These are phyloP conservation scores for Portevinia maculata DNA, from an alignment of 2,888 invertebrate species.

Conservation along the genomic window DNA sequence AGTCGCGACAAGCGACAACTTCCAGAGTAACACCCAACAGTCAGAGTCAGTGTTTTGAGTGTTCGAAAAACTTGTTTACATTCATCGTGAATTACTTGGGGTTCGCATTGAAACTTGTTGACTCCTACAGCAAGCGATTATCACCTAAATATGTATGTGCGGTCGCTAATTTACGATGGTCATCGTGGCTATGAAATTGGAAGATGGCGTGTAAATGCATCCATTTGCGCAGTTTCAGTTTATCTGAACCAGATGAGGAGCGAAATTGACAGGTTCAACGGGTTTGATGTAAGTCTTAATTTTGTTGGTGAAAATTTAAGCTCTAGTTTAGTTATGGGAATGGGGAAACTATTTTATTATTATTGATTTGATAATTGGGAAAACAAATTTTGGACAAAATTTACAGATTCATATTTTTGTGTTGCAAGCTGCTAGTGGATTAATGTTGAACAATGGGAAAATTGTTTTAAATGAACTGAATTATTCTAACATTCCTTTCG, in stretches of 20 bases:
- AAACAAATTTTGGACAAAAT: too few relatives aligned
- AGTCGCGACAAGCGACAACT: constrained; percentile 21
- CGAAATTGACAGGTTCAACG: constrained; percentile 50
- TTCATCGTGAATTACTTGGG: constrained; percentile 58
- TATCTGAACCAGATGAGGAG: constrained; percentile 1
- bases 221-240: constrained; percentile 40
- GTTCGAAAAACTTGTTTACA: constrained; percentile 64
- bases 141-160: constrained; percentile 49
- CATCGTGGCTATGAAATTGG: constrained; percentile 28
- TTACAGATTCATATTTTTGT: too few relatives aligned
- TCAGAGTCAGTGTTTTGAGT: constrained; percentile 39
- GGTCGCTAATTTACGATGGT: constrained; percentile 65
- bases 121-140: constrained; percentile 48
- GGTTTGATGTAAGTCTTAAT: constrained; percentile 33
- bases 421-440: too few relatives aligned
- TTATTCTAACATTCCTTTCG: not conserved
- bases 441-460: too few relatives aligned
- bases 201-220: constrained; percentile 49
- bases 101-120: constrained; percentile 58
- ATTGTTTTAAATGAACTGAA: too few relatives aligned
- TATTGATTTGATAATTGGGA: too few relatives aligned
- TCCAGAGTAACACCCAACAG: constrained; percentile 33
- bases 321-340: constrained; percentile 45
- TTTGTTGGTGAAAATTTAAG: constrained; percentile 30
- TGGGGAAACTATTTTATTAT: constrained; percentile 59